Conservation (phyloP, 2,888 invertebrate genomes). For the Amphipoea lucens region DNA sequence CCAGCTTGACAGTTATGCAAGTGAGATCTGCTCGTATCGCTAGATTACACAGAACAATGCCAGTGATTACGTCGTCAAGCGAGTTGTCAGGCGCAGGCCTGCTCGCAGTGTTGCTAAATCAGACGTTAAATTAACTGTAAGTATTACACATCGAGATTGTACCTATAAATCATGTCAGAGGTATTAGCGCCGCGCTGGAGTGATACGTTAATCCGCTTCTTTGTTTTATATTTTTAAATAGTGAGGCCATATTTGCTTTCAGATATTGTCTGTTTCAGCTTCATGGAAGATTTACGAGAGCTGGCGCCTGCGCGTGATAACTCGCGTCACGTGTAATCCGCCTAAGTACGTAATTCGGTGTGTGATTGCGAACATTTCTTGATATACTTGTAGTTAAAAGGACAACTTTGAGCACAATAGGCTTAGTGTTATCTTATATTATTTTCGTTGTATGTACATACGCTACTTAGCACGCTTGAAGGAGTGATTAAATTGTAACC, state of each 20-base stretch:
- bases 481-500: slow-evolving; percentile 73
- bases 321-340: slow-evolving; percentile 88
- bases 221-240: slow-evolving; percentile 90
- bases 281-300: slow-evolving; percentile 87
- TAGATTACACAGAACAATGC: slow-evolving; percentile 88
- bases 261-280: slow-evolving; percentile 87
- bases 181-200: slow-evolving; percentile 82
- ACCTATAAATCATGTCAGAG: slow-evolving; percentile 87
- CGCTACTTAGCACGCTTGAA: slow-evolving; percentile 75
- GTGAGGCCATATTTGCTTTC: slow-evolving; percentile 89
- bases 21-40: slow-evolving; percentile 86
- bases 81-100: slow-evolving; percentile 80
- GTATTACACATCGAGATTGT: slow-evolving; percentile 84
- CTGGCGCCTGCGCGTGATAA: slow-evolving; percentile 87
- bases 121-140: slow-evolving; percentile 85
- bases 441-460: slow-evolving; percentile 79
- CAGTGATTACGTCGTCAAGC: slow-evolving; percentile 87
- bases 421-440: slow-evolving; percentile 87
- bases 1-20: slow-evolving; percentile 88
- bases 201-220: slow-evolving; percentile 89
- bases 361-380: slow-evolving; percentile 87
- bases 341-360: slow-evolving; percentile 88
- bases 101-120: slow-evolving; percentile 86
- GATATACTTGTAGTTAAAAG: slow-evolving; percentile 78
- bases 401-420: slow-evolving; percentile 85